phyloP scores from a whole-genome alignment of 2,113 vertebrate species.

The Hipposideros armiger region DNA sequence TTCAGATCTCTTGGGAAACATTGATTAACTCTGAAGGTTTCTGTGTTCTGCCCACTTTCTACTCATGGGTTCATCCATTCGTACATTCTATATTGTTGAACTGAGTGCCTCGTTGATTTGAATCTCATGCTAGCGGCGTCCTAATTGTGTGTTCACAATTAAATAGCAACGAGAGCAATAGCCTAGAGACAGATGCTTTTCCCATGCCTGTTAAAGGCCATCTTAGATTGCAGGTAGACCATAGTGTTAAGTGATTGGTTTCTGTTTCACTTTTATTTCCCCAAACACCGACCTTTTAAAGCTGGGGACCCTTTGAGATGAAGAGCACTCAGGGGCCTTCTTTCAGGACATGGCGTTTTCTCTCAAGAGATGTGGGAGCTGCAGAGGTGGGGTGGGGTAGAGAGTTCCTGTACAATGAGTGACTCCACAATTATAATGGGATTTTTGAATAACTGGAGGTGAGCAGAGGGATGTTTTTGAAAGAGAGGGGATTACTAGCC shows the following conservation, averaged over 20 bases:
- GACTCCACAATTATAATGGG: neutral
- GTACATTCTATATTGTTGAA: neutral
- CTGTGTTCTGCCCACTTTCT: neutral
- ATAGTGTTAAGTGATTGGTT: neutral
- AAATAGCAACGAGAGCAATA: neutral
- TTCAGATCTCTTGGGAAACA: neutral
- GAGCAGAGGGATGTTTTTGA: slow-evolving; percentile 19
- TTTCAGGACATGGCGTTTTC: neutral
- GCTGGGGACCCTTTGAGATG: neutral
- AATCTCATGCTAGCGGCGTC: neutral
- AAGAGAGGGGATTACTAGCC: neutral
- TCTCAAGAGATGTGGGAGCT: neutral
- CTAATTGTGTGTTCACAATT: slow-evolving; percentile 20
- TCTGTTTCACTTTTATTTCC: neutral
- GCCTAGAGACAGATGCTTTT: neutral
- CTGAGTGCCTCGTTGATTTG: neutral
- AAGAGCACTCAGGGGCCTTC: neutral
- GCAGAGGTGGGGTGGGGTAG: neutral
- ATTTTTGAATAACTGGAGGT: neutral
- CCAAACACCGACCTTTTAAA: neutral
- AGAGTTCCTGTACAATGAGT: neutral
- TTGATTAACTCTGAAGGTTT: neutral
- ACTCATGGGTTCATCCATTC: neutral
- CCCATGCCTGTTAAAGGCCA: neutral
- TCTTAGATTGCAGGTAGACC: neutral